A percentile compares a stretch with the other conserved stretches of the same genome.
phyloP scores from a whole-genome alignment of 2,113 vertebrate species.

The Caracal caracal region DNA sequence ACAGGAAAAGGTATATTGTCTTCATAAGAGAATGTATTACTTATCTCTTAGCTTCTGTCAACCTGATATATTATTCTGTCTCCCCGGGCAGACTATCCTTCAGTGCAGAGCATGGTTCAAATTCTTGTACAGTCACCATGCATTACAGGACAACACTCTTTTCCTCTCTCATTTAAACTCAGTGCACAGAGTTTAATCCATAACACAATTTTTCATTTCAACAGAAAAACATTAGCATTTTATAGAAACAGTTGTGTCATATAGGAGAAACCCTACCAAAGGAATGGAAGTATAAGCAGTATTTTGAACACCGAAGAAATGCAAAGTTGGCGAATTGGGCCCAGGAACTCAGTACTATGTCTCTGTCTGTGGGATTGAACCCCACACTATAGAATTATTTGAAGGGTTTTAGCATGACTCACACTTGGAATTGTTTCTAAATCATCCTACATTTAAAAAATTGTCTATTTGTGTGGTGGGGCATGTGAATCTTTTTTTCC shows the following conservation, averaged over 20 bases:
- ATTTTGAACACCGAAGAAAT: neutral
- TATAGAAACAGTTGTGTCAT: neutral
- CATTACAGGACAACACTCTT: neutral
- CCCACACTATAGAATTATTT: neutral
- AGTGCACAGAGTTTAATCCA: neutral
- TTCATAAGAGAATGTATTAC: neutral
- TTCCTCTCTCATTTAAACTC: neutral
- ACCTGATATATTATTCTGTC: neutral
- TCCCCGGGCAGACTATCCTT: neutral
- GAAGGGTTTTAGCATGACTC: neutral
- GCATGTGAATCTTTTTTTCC: neutral
- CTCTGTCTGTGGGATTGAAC: accelerated
- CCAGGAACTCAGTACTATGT: neutral
- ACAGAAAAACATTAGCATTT: neutral
- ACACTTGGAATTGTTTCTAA: neutral
- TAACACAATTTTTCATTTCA: neutral
- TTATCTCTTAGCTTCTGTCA: neutral
- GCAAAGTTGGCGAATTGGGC: neutral
- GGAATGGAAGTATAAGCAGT: neutral
- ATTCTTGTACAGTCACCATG: neutral
- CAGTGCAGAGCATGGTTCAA: neutral
- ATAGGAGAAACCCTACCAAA: neutral
- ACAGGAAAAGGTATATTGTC: neutral
- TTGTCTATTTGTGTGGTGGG: neutral
- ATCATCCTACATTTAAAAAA: neutral